These are phyloP conservation scores for Enteromius unitaeniatus DNA, from an alignment of 2,797 vertebrate genomes.

Conservation along the genomic window DNA sequence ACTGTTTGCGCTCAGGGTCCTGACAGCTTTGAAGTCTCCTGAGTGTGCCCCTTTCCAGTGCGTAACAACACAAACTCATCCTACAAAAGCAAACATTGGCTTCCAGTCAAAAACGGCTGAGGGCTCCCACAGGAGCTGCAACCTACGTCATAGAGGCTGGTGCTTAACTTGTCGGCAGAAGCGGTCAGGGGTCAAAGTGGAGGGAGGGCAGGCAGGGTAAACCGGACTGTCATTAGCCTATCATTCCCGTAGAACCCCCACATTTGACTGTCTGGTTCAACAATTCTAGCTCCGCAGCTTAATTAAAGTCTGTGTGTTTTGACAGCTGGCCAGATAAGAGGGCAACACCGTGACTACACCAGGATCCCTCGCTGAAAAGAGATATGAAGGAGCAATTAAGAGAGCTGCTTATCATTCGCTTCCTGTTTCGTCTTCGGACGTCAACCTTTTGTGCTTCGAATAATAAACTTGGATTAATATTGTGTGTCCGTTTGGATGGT, in stretches of 20 bases:
- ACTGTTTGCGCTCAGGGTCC: neutral
- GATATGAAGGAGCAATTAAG: slow-evolving; percentile 30
- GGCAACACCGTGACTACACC: neutral
- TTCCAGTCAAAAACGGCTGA: slow-evolving; percentile 57
- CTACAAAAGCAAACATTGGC: slow-evolving; percentile 63
- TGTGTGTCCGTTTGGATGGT: slow-evolving; percentile 28
- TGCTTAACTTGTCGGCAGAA: slow-evolving; percentile 53
- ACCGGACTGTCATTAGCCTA: slow-evolving; percentile 35
- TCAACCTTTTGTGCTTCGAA: slow-evolving; percentile 37
- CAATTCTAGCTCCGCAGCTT: slow-evolving; percentile 18
- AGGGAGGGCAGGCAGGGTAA: slow-evolving; percentile 11
- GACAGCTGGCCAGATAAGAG: slow-evolving; percentile 28
- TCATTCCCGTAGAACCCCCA: neutral
- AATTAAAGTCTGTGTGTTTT: slow-evolving; percentile 44
- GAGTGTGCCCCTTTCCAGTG: slow-evolving; percentile 56
- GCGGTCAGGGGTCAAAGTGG: slow-evolving; percentile 30
- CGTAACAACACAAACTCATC: slow-evolving; percentile 63
- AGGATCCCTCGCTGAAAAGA: slow-evolving; percentile 1
- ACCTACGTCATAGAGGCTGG: slow-evolving; percentile 59
- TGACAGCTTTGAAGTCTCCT: slow-evolving; percentile 50
- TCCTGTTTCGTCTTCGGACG: slow-evolving; percentile 41
- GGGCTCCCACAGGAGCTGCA: slow-evolving; percentile 55
- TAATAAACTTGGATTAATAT: slow-evolving; percentile 50
- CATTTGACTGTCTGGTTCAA: slow-evolving; percentile 21
- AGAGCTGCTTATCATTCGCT: slow-evolving; percentile 34